These are phyloP conservation scores for Epinephelus fuscoguttatus DNA, from an alignment of 2,113 vertebrate species.

Conservation along the genomic window DNA sequence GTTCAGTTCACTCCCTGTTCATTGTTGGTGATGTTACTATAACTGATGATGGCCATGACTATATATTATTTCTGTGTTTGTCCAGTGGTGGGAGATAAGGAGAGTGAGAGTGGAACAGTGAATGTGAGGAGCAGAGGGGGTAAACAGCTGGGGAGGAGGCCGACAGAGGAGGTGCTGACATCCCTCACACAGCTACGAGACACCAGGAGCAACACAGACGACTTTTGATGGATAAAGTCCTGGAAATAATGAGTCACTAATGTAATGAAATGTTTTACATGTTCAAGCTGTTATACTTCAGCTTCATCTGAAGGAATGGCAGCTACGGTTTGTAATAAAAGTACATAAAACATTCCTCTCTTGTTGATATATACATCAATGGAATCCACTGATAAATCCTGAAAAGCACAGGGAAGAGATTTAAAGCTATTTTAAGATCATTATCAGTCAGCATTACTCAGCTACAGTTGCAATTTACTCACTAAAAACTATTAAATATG, in stretches of 20 bases:
- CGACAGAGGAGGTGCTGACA: slow-evolving; percentile 77
- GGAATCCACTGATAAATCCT: slow-evolving; percentile 3
- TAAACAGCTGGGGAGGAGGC: slow-evolving; percentile 82
- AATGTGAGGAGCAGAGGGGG: slow-evolving; percentile 86
- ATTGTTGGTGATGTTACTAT: neutral
- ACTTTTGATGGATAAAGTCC: slow-evolving; percentile 75
- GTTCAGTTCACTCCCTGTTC: neutral
- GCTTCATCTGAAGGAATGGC: slow-evolving; percentile 8
- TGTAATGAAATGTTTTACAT: slow-evolving; percentile 30
- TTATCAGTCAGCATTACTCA: slow-evolving; percentile 43
- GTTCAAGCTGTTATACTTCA: slow-evolving; percentile 31
- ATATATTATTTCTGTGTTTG: slow-evolving; percentile 4
- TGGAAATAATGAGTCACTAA: slow-evolving; percentile 38
- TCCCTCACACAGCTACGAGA: slow-evolving; percentile 83
- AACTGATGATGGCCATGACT: slow-evolving; percentile 19
- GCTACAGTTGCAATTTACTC: slow-evolving; percentile 40
- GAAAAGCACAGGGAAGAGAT: slow-evolving; percentile 28
- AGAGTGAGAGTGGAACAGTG: slow-evolving; percentile 83
- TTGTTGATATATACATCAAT: slow-evolving; percentile 40
- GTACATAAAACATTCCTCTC: neutral
- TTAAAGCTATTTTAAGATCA: slow-evolving; percentile 43
- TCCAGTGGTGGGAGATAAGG: slow-evolving; percentile 89
- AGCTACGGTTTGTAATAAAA: slow-evolving; percentile 65
- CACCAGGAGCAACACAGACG: slow-evolving; percentile 83
- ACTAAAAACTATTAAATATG: slow-evolving; percentile 38